phyloP scores from a whole-genome alignment of 2,797 vertebrate species.

The Chaetodon trifasciatus region DNA sequence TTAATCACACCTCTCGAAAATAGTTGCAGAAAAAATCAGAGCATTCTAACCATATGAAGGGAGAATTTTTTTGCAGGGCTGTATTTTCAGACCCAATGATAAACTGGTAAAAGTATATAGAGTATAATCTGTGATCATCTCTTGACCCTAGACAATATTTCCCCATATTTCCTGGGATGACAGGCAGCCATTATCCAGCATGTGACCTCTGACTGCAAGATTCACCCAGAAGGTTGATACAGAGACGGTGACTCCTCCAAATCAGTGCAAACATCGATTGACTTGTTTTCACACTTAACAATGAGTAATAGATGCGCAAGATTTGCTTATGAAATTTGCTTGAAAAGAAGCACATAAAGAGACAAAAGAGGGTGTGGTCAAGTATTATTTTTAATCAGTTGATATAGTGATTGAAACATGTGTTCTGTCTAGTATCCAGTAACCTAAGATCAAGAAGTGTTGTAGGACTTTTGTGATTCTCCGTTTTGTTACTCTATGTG shows the following conservation, averaged over 20 bases:
- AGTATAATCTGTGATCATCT: neutral
- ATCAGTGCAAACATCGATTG: neutral
- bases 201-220: neutral
- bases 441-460: neutral
- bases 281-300: neutral
- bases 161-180: neutral
- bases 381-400: slow-evolving; percentile 36
- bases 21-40: neutral
- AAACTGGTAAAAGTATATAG: neutral
- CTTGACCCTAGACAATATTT: neutral
- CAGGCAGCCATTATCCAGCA: neutral
- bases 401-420: slow-evolving; percentile 17
- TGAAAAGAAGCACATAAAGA: slow-evolving; percentile 11
- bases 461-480: neutral
- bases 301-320: neutral
- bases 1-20: neutral
- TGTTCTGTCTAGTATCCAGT: slow-evolving; percentile 5
- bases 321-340: neutral
- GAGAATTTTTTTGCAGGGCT: neutral
- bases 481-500: neutral
- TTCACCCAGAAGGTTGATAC: neutral
- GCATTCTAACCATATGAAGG: neutral
- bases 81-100: neutral
- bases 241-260: neutral
- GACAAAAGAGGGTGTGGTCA: neutral